These are phyloP conservation scores for Hermetia illucens DNA, from an alignment of 1,140 invertebrate genomes.

Conservation along the genomic window DNA sequence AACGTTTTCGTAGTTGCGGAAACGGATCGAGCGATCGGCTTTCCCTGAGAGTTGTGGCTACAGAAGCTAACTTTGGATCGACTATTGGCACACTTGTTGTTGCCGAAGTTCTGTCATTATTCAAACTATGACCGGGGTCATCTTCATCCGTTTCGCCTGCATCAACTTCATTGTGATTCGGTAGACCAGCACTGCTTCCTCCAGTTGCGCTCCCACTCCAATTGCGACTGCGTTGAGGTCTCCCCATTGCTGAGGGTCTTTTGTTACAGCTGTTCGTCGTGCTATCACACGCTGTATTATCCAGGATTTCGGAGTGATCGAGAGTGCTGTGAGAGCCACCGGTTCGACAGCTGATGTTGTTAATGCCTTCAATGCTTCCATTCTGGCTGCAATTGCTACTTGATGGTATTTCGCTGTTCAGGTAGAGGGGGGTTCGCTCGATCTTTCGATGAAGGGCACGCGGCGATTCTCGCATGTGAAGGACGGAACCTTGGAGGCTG, in stretches of 20 bases:
- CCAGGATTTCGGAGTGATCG: constrained; percentile 25
- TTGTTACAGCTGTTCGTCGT: constrained; percentile 10
- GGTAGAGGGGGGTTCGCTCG: constrained; percentile 15
- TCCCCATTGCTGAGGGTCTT: constrained; percentile 28
- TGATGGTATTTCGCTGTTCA: background rate
- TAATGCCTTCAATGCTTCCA: constrained; percentile 3
- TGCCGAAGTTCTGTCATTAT: background rate
- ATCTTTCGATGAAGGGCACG: constrained; percentile 17
- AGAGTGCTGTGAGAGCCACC: constrained; percentile 24
- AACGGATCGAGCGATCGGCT: constrained; percentile 26
- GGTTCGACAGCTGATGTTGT: constrained; percentile 11
- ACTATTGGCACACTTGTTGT: background rate
- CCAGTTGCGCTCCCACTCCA: constrained; percentile 7
- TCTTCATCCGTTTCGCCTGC: background rate
- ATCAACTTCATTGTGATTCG: background rate
- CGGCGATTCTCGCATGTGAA: constrained; percentile 23
- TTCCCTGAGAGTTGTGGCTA: constrained; percentile 15
- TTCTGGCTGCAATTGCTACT: constrained; percentile 6
- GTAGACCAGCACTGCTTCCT: no score
- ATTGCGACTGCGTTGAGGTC: constrained; percentile 18
- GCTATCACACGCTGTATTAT: constrained; percentile 30
- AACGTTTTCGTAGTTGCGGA: constrained; percentile 10
- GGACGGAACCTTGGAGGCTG: constrained; percentile 25
- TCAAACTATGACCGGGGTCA: background rate
- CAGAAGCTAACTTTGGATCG: background rate